These are phyloP conservation scores for Oncorhynchus tshawytscha DNA, from an alignment of 2,113 vertebrate species.

Conservation along the genomic window DNA sequence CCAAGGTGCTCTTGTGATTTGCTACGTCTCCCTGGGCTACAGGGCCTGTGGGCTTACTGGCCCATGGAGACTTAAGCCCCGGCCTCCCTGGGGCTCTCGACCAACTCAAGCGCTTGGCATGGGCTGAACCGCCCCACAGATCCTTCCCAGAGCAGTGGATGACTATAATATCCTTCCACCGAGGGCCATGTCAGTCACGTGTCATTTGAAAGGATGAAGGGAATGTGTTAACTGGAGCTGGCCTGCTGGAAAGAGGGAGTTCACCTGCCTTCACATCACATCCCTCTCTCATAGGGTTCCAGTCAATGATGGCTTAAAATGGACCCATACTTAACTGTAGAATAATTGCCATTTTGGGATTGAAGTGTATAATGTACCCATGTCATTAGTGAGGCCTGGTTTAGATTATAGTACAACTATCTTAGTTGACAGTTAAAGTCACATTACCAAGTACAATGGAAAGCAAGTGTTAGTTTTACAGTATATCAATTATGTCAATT, in stretches of 20 bases:
- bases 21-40: constrained; percentile 68
- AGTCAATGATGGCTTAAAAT: not conserved
- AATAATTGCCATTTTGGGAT: not conserved
- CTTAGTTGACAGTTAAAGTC: not conserved
- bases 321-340: not conserved
- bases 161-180: constrained; percentile 76
- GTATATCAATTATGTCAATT: too few relatives aligned
- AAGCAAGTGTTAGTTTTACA: not conserved
- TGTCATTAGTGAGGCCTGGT: not conserved
- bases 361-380: not conserved
- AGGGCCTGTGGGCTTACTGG: constrained; percentile 74
- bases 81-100: constrained; percentile 70
- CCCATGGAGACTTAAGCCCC: constrained; percentile 74
- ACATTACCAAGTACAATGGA: not conserved
- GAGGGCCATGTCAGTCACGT: constrained; percentile 70
- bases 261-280: constrained; percentile 36
- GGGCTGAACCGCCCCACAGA: constrained; percentile 60
- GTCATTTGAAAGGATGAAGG: constrained; percentile 74
- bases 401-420: not conserved
- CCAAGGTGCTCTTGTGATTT: constrained; percentile 73
- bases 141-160: constrained; percentile 70
- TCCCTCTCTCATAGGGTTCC: not conserved
- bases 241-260: constrained; percentile 37
- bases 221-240: constrained; percentile 64
- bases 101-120: constrained; percentile 73